A percentile compares a stretch with the other conserved stretches of the same genome.
phyloP scores from a whole-genome alignment of 1,140 invertebrate genomes.

The Drosophila leontia region DNA sequence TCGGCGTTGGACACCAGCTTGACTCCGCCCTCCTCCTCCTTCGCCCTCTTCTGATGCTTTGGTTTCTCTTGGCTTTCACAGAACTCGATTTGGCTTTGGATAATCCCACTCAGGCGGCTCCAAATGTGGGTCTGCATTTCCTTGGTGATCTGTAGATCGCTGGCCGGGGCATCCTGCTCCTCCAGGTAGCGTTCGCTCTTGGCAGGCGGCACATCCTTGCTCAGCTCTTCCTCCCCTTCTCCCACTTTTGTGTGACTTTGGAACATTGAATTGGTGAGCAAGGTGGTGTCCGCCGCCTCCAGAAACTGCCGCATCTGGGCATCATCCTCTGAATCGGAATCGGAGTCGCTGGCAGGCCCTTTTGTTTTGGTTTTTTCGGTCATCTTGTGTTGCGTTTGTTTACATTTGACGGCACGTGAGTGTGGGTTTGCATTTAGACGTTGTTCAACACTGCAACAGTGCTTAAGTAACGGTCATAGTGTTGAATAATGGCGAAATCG shows the following conservation, averaged over 20 bases:
- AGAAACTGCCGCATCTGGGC: conserved; percentile 53
- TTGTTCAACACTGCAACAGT: conserved; percentile 16
- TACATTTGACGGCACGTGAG: conserved; percentile 12
- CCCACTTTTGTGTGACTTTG: conserved; percentile 4
- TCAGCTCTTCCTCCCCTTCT: not conserved
- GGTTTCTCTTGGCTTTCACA: not conserved
- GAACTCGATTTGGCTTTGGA: conserved; percentile 56
- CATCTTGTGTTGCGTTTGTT: conserved; percentile 18
- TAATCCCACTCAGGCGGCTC: conserved; percentile 56
- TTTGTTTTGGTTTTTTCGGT: not conserved
- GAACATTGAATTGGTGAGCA: conserved; percentile 63
- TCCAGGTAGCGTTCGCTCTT: conserved; percentile 58
- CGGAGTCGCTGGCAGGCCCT: conserved; percentile 22
- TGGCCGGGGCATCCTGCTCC: conserved; percentile 6
- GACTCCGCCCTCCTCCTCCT: not conserved
- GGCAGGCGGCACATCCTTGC: not conserved
- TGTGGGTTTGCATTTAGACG: not conserved
- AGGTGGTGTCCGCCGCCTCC: conserved; percentile 61
- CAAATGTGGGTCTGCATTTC: conserved; percentile 68
- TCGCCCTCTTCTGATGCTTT: not conserved
- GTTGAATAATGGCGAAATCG: not conserved
- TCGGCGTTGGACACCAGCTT: conserved; percentile 48
- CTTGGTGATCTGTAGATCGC: conserved; percentile 54
- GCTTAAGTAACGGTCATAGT: not conserved
- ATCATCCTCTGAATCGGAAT: conserved; percentile 60